Percentiles rank a stretch among this genome's conserved stretches.
Evolutionary conservation across 2,113 vertebrate species (phyloP).

Genomic region (Dicaeum eximium): DNA sequence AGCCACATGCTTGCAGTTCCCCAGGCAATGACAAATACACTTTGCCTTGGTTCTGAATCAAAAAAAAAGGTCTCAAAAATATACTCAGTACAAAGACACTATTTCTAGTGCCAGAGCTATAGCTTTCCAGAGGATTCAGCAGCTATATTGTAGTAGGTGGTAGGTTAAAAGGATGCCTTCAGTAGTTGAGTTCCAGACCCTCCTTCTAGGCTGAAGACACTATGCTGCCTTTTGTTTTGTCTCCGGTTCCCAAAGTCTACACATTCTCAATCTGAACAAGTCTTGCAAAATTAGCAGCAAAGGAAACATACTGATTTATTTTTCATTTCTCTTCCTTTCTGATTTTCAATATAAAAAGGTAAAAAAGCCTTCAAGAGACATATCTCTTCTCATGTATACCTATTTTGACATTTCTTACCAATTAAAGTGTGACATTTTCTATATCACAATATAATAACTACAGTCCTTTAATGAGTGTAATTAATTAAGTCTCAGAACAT

Average conservation of each 20-base stretch:
- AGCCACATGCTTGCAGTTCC: not conserved
- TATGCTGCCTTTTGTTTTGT: not conserved
- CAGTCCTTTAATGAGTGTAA: not conserved
- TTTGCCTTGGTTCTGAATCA: not conserved
- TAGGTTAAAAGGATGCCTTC: not conserved
- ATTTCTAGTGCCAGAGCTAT: not conserved
- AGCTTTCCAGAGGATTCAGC: not conserved
- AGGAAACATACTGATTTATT: not conserved
- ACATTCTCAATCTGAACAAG: not conserved
- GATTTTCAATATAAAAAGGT: not conserved
- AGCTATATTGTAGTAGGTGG: not conserved
- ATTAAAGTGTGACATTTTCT: not conserved
- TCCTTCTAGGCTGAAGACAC: not conserved
- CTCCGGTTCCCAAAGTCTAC: not conserved
- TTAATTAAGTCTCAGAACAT: conserved; percentile 7
- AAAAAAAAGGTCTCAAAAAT: not conserved
- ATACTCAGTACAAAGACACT: not conserved
- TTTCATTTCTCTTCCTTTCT: not conserved
- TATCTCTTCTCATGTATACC: not conserved
- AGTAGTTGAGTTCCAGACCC: not conserved
- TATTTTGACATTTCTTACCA: not conserved
- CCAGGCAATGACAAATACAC: not conserved
- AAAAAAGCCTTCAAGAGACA: not conserved
- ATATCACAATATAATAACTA: not conserved
- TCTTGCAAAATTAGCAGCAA: not conserved